phyloP scores from a whole-genome alignment of 2,113 vertebrate genomes.

The Apistogramma diplotaenia region DNA sequence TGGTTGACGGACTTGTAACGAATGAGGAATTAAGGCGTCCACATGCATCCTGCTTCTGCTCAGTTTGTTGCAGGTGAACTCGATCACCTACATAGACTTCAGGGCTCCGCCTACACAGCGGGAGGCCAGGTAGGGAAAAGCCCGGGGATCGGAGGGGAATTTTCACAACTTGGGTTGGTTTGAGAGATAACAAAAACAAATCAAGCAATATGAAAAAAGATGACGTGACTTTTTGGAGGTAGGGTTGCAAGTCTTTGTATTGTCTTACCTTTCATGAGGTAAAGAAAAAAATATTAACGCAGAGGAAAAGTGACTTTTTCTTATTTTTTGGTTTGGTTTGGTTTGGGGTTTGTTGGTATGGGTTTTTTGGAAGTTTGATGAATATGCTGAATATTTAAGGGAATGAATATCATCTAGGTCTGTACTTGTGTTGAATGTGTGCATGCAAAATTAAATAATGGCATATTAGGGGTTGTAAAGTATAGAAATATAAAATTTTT shows the following conservation, averaged over 20 bases:
- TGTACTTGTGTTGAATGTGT: not conserved
- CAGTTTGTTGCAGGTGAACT: slow-evolving; percentile 33
- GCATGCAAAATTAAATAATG: not conserved
- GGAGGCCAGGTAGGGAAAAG: slow-evolving; percentile 50
- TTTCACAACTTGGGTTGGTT: not conserved
- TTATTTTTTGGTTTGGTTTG: not conserved
- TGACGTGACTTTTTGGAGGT: rapidly evolving
- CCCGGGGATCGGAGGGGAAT: not conserved
- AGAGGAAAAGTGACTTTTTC: not conserved
- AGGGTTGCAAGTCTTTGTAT: not conserved
- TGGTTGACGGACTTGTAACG: slow-evolving; percentile 18
- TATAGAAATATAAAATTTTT: not conserved
- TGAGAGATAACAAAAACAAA: not conserved
- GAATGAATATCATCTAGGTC: not conserved
- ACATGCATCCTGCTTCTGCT: slow-evolving; percentile 27
- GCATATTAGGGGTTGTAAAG: not conserved
- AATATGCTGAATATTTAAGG: not conserved
- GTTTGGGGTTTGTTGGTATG: too few relatives aligned
- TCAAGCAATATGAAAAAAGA: not conserved
- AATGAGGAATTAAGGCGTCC: slow-evolving; percentile 29
- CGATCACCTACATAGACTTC: slow-evolving; percentile 27
- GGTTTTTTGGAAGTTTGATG: not conserved
- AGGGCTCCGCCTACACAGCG: slow-evolving; percentile 26
- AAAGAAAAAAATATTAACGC: not conserved
- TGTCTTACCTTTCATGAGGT: not conserved